Conservation (phyloP, 92 coral and sea anemone genomes). For the Scolanthus callimorphus region DNA sequence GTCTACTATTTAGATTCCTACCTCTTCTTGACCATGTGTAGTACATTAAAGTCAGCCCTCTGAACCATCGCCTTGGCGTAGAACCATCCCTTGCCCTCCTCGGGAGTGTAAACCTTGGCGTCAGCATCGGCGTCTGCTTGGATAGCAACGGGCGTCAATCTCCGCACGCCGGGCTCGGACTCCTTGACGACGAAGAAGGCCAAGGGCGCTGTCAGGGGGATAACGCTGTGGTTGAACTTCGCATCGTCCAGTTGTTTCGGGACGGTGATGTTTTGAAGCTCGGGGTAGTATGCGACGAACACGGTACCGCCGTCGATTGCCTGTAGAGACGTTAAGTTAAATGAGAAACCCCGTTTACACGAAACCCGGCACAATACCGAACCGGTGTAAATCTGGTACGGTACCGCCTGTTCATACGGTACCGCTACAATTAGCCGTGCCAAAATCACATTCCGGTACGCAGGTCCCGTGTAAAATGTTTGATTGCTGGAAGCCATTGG, state of each 20-base stretch:
- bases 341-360: too few species aligned
- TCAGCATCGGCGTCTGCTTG: constrained; percentile 75
- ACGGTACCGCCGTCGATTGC: constrained; percentile 81
- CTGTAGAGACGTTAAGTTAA: too few species aligned
- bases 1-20: neutral
- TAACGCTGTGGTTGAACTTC: constrained; percentile 74
- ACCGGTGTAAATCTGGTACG: too few species aligned
- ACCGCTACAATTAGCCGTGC: too few species aligned
- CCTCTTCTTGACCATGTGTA: constrained; percentile 84
- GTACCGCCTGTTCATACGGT: too few species aligned
- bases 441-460: too few species aligned
- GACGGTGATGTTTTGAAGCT: constrained; percentile 67
- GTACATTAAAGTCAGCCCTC: constrained; percentile 84
- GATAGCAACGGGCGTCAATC: constrained; percentile 82
- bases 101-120: constrained; percentile 75
- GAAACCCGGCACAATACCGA: too few species aligned
- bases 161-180: constrained; percentile 64
- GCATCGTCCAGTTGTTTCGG: constrained; percentile 57
- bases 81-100: constrained; percentile 91
- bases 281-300: constrained; percentile 78
- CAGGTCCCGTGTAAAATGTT: too few species aligned
- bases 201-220: constrained; percentile 89
- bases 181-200: constrained; percentile 74
- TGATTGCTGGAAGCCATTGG: too few species aligned
- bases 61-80: constrained; percentile 92